Evolutionary conservation across 1,140 invertebrate species (phyloP), one percentile per base, ranked within the genome.

Genomic region (Hyposmocoma kahamanoa): DNA sequence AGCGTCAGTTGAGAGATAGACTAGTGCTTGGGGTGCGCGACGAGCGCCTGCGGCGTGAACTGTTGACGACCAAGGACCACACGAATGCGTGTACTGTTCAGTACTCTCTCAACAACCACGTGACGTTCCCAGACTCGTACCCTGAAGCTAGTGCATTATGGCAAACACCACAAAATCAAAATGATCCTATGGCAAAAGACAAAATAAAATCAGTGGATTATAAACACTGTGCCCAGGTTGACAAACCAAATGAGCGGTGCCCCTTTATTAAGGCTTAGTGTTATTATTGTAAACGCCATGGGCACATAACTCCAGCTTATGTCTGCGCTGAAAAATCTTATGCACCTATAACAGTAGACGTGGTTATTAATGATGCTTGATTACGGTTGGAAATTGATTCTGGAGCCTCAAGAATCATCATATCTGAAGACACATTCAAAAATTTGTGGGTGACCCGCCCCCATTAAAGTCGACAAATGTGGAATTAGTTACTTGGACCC

Each of bases 81-180:
- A 41, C 58, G 6, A 56, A 56, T 50, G 53, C 56, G 52, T 8
- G 13, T 34, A 47, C 55, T 3, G 41, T 59, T 20, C 53, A 59
- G 36, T 39, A 36, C 9, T 59, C 53, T 50, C 53, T 63, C 9
- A 54, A 59, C 43, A 52, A 56, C 22, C 56, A 63, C 42, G 53
- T 49, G 47, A 59, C 53, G 34, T 64, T 59, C 26, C 39, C 42
- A 15, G 61, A 63, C 38, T 15, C 59, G 46, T 63, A 56, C 28
- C 45, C 59, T 22, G 24, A 41, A 9, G 26, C 53, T 50, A 45
- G 18, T 13, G 48, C 51, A 18, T 24, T 32, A 9, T 60, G 50
- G 43, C 57, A 57, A 57, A 57, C 57, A 60, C 49, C 38, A 24
- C 41, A 24, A 22, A 41, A 46, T 26, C 17, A 22, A 10, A 45